Base-by-base conservation (phyloP, 2,113 vertebrate species). In the Grantiella picta region DNA sequence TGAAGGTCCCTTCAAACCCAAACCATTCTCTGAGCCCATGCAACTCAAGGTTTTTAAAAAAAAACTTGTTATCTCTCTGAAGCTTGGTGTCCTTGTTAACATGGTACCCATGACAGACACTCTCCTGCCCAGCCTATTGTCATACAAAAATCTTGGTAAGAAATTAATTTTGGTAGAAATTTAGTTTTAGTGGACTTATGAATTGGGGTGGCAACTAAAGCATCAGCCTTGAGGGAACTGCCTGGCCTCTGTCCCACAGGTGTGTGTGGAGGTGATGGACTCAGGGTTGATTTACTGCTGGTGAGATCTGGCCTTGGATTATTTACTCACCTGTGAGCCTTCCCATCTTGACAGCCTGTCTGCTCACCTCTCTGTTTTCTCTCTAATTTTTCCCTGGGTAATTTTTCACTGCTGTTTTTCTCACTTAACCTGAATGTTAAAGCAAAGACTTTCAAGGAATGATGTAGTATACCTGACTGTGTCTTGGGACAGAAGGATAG, bases 71-170 rank as follows among this genome's bases (percentile, higher is more conserved):
- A 3, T 14, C 5, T 29, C 23, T 54, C 38, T 12, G 27, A 75
- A 66, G 52, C 12, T 14, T n/a, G 17, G 11, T 49, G 17, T 66
- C 29, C 8, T 61, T 38, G 9, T 54, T 57, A 21, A 9, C 5
- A 1, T 3, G n/a, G 3, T 21, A 42, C 5, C 16, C 14, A 6
- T 12, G 6, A 20, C 0, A 25, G 15, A 8, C 12, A 7, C 6
- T 29, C 14, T 31, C 36, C 17, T 61, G 16, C 10, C 36, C 0
- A 2, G 11, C 4, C 2, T 13, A 2, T 9, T 66, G 31, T 9
- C 25, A 7, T 8, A 13, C 20, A 71, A 70, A 69, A 15, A 15
- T 10, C 44, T 35, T 31, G 21, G 14, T 12, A 35, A 78, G 59
- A 81, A 9, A 11, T 38, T 45, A 0, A 0, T 47, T 86, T 49